Evolutionary conservation across 2,888 invertebrate species (phyloP), one percentile per base, ranked within the genome.

Genomic region (Idaea straminata): DNA sequence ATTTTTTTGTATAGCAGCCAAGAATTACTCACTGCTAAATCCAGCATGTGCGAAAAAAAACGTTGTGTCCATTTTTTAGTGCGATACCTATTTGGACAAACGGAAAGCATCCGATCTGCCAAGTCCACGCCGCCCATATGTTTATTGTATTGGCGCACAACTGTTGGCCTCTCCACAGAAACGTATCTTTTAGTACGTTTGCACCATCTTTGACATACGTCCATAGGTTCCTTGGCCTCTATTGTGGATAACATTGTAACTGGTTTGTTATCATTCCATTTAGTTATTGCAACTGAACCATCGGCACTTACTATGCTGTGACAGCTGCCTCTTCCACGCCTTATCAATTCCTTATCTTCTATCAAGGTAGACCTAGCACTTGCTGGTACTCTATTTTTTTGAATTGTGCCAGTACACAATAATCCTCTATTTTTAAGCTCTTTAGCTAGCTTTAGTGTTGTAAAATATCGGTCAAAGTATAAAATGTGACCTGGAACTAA

Each of bases 31-130:
- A 69, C 60, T 25, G 67, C 64, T 15, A 72, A 25, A 59, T 73
- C 69, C 4, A 73, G 25, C 68, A 71, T 69, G 47, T 67, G 66
- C 2, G 68, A 66, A 13, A 69, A 64, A 61, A 71, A 66, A 4
- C 67, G 38, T 59, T 66, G 66, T 38, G 71, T 71, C 71, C 73
- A 73, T 61, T 70, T 71, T 35, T 63, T 66, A 5, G 70, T 70
- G 15, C 66, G 58, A 59, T 65, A 63, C 38, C 69, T 47, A 4
- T 47, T 35, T 5, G 65, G 65, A 35, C 72, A 70, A 0, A 70
- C 67, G 7, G 70, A 47, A 38, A 70, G 34, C 35, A 68, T 35
- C 35, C 70, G 61, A 61, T 69, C 70, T 5, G 68, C 69, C 6
- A 69, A 35, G 25, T 64, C 15, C n/a, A n/a, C n/a, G n/a, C n/a